phyloP scores from a whole-genome alignment of 2,113 vertebrate genomes.

The Progne subis region DNA sequence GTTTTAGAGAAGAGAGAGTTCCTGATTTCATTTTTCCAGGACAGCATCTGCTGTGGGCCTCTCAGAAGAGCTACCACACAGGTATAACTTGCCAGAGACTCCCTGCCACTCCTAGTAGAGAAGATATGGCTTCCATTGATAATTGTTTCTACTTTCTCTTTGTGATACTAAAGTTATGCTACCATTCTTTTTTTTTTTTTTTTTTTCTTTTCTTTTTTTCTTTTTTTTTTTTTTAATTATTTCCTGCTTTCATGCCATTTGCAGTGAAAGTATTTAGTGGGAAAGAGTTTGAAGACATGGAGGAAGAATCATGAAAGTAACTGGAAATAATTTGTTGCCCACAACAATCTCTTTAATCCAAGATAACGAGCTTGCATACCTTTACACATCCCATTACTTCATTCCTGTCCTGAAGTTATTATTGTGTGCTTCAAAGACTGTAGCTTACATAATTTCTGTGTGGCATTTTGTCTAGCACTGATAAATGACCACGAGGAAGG shows the following conservation, averaged over 20 bases:
- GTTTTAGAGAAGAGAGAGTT: background rate
- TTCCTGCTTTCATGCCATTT: background rate
- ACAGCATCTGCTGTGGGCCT: background rate
- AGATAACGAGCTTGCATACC: background rate
- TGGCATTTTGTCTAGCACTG: constrained; percentile 30
- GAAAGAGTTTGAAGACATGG: background rate
- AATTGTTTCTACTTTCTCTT: background rate
- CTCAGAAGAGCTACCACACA: background rate
- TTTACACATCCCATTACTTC: constrained; percentile 57
- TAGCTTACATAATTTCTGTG: constrained; percentile 44
- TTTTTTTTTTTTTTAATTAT: background rate
- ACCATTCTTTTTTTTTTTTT: background rate
- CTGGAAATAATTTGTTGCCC: constrained; percentile 15
- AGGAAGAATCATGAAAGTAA: background rate
- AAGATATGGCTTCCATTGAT: fast-evolving
- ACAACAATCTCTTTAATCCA: constrained; percentile 43
- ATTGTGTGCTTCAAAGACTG: constrained; percentile 56
- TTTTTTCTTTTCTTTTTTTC: no score
- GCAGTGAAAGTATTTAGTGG: background rate
- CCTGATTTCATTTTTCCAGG: background rate
- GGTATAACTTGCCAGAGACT: background rate
- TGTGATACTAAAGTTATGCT: fast-evolving
- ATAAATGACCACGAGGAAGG: constrained; percentile 34
- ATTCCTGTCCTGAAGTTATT: constrained; percentile 48
- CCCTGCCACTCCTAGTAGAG: background rate